Evolutionary conservation across 2,113 vertebrate genomes (phyloP), one percentile per base, ranked within the genome.

Genomic region (Catharus minimus): DNA sequence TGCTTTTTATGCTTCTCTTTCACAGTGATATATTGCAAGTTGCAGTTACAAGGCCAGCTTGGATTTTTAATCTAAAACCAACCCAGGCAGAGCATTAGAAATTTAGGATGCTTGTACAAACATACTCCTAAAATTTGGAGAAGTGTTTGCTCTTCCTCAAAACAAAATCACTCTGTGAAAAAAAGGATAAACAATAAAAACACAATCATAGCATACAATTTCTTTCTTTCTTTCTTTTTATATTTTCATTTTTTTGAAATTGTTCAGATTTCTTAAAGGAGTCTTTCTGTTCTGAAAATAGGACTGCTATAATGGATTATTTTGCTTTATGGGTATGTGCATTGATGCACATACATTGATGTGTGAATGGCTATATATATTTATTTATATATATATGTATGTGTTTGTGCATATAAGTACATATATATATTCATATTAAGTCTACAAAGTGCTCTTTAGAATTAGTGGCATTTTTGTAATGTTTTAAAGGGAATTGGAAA

Each of bases 1-100:
- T 89, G 74, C 60, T 92, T 94, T 92, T 95, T 55, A 56, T 94
- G 64, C 61, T 80, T 82, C 47, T 81, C 46, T 89, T 92, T 86
- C 86, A 67, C 60, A 65, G 65, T 82, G 83, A 77, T 90, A 19
- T 67, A 93, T 66, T 88, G 58, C 69, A 86, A 86, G 39, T 27
- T 90, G 44, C 52, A 84, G 15, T 69, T 77, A 33, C 61, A 62
- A 86, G 66, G 73, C 69, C 65, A 91, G 50, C 21, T 86, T 75
- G 50, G 53, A 79, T 82, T 90, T 88, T 88, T 81, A 81, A 81
- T 60, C 36, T 87, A 66, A 95, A 93, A 14, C 24, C 26, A 89
- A 26, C 15, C 7, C 24, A 65, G 21, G 41, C 5, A 53, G 33
- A 78, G n/a, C 27, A 43, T 38, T 32, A 36, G 36, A 86, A 86